Conservation (phyloP, 2,113 vertebrate species). For the Tupaia chinensis region DNA sequence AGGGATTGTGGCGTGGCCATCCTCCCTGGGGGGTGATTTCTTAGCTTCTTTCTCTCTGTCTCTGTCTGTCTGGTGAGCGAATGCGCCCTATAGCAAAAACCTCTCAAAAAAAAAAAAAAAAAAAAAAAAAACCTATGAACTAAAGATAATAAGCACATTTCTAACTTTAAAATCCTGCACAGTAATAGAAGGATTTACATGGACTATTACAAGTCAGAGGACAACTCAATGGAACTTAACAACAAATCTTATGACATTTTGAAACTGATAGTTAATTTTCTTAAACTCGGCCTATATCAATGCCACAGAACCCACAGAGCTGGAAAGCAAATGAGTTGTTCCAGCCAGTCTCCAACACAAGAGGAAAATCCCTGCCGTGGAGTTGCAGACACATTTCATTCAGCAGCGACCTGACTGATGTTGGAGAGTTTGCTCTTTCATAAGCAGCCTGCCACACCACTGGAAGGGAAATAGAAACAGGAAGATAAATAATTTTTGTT, state of each 20-base stretch:
- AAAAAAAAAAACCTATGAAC: constrained; percentile 35
- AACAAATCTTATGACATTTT: not conserved
- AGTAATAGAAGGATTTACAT: not conserved
- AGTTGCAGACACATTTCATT: not conserved
- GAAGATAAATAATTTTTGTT: not conserved
- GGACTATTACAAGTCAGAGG: not conserved
- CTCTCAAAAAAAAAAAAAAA: no score
- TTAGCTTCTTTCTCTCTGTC: no score
- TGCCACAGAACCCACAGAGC: not conserved
- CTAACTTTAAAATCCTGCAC: not conserved
- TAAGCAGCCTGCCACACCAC: not conserved
- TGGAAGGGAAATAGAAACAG: not conserved
- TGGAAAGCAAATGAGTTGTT: not conserved
- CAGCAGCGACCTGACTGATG: not conserved
- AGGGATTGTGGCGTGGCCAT: no score
- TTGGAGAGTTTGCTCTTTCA: not conserved
- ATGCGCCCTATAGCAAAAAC: no score
- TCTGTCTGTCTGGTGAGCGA: no score
- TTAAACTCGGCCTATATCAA: not conserved
- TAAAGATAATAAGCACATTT: not conserved
- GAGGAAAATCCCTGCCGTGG: not conserved
- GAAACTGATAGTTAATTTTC: not conserved
- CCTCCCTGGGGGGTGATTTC: no score
- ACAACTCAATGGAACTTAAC: not conserved
- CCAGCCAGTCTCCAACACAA: not conserved